These are phyloP conservation scores for Xylota sylvarum DNA, from an alignment of 2,888 invertebrate genomes.

Conservation along the genomic window DNA sequence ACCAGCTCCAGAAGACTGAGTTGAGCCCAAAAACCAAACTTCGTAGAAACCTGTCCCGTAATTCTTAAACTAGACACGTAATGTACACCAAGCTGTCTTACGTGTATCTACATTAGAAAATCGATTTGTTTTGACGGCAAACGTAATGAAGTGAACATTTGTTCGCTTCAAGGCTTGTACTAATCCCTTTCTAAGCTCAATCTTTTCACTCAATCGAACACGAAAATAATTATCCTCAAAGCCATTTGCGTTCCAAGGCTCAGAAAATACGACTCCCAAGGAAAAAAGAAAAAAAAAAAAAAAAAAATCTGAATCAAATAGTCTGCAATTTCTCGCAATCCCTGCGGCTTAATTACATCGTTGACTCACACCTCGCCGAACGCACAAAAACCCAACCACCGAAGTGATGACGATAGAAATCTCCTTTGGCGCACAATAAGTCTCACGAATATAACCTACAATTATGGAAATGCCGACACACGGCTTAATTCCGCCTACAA, in stretches of 20 bases:
- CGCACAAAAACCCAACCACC: not conserved
- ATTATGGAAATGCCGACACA: slow-evolving; percentile 46
- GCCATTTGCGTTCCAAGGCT: not conserved
- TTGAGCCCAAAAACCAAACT: too few species aligned
- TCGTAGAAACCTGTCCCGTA: too few species aligned
- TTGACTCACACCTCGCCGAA: not conserved
- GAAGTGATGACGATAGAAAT: slow-evolving; percentile 43
- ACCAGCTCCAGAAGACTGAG: too few species aligned
- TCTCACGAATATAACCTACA: slow-evolving; percentile 37
- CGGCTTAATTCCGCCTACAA: slow-evolving; percentile 50
- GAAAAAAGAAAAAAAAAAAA: not conserved
- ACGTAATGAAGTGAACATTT: too few species aligned
- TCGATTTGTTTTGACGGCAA: too few species aligned
- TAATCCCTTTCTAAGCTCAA: not conserved
- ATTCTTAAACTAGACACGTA: too few species aligned
- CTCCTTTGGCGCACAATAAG: slow-evolving; percentile 21
- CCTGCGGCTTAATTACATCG: not conserved
- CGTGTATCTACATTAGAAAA: too few species aligned
- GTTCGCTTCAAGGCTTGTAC: too few species aligned
- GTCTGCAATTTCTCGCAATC: not conserved
- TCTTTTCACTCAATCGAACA: not conserved
- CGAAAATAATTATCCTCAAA: not conserved
- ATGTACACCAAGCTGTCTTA: too few species aligned
- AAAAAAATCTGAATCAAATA: not conserved
- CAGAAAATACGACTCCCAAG: not conserved